A percentile compares a stretch with the other conserved stretches of the same genome.
Conservation (phyloP, 2,797 vertebrate species). For the Lacerta agilis region DNA sequence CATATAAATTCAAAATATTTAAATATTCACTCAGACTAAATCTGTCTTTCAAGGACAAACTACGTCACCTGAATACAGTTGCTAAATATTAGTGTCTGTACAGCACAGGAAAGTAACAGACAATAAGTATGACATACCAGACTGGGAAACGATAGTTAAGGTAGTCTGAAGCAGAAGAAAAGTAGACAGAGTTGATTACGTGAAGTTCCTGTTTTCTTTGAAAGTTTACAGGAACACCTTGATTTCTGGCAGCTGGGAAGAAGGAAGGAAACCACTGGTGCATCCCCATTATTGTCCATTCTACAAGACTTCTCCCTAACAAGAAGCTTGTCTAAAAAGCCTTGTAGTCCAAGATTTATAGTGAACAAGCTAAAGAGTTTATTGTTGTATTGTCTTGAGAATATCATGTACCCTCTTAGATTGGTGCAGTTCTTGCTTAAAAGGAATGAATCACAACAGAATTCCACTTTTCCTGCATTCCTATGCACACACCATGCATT, state of each 20-base stretch:
- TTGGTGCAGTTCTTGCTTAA: neutral
- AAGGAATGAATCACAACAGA: neutral
- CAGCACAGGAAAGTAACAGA: neutral
- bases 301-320: neutral
- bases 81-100: neutral
- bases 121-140: neutral
- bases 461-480: neutral
- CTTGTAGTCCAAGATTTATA: no score
- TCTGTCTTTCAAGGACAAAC: neutral
- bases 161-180: slow-evolving; percentile 3
- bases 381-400: neutral
- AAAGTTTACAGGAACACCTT: neutral
- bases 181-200: neutral
- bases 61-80: neutral
- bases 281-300: neutral
- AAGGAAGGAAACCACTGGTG: slow-evolving; percentile 7
- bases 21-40: neutral
- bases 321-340: neutral
- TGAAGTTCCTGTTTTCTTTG: slow-evolving; percentile 7
- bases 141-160: neutral
- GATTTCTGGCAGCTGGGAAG: neutral
- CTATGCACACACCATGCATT: no score
- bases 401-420: neutral
- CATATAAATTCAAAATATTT: neutral
- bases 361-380: neutral